A percentile compares a stretch with the other conserved stretches of the same genome.
Conservation (phyloP, 2,113 vertebrate genomes). For the Ranitomeya variabilis region DNA sequence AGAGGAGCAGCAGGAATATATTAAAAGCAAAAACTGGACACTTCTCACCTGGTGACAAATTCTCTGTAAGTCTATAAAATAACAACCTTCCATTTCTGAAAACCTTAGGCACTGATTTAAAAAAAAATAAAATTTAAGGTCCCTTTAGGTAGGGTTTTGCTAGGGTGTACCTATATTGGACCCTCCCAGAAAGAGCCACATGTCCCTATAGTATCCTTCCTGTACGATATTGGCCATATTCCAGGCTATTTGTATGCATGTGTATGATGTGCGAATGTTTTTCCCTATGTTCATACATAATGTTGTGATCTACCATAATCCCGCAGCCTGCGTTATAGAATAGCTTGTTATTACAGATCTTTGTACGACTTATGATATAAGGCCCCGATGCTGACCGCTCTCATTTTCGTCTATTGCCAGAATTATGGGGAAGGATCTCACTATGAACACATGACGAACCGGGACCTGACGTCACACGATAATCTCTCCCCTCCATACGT, state of each 20-base stretch:
- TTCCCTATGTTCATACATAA: background rate
- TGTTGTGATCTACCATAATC: background rate
- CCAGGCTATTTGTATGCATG: background rate
- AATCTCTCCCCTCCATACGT: slow-evolving; percentile 91
- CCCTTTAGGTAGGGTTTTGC: background rate
- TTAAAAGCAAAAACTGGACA: no score
- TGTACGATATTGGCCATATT: background rate
- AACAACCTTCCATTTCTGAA: no score
- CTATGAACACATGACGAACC: slow-evolving; percentile 84
- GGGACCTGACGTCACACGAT: slow-evolving; percentile 88
- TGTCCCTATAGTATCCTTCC: background rate
- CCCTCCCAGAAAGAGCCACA: background rate
- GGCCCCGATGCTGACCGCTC: background rate
- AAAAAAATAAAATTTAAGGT: background rate
- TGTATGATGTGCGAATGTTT: background rate
- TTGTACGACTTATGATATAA: background rate
- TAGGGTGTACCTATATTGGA: background rate
- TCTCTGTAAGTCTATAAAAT: no score
- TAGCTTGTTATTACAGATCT: background rate
- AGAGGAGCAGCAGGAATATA: no score
- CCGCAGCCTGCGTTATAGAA: no score
- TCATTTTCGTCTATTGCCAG: slow-evolving; percentile 68
- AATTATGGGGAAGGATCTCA: slow-evolving; percentile 88
- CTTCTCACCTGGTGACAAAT: no score
- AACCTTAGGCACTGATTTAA: no score